Percentiles rank a stretch among this genome's conserved stretches.
Conservation (phyloP, 2,888 invertebrate genomes). For the Lithophane leautieri region DNA sequence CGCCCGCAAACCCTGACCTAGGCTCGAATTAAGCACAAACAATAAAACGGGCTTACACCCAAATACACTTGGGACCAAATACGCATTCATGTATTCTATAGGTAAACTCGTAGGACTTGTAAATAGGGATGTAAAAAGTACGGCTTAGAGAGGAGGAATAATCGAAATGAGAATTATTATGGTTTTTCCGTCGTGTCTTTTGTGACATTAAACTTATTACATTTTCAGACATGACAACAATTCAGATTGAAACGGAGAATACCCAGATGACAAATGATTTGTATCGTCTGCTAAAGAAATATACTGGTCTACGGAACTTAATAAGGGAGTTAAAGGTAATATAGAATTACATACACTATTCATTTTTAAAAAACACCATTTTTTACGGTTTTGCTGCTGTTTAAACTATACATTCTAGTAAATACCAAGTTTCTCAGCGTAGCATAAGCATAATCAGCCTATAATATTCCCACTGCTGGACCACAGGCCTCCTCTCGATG, state of each 20-base stretch:
- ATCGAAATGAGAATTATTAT: conserved; percentile 1
- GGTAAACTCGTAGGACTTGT: conserved; percentile 3
- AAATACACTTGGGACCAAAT: conserved; percentile 45
- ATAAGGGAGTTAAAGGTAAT: conserved; percentile 96
- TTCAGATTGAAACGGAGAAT: conserved; percentile 97
- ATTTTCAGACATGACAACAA: conserved; percentile 96
- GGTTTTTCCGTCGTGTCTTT: too few relatives aligned
- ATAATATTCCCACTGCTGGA: too few relatives aligned
- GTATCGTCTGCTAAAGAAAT: conserved; percentile 97
- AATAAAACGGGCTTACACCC: conserved; percentile 75
- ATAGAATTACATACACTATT: neutral
- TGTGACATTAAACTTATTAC: neutral
- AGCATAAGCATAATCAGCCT: too few relatives aligned
- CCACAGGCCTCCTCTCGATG: too few relatives aligned
- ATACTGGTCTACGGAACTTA: conserved; percentile 96
- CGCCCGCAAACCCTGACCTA: conserved; percentile 68
- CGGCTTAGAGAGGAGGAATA: neutral
- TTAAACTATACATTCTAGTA: neutral
- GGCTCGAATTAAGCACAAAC: conserved; percentile 75
- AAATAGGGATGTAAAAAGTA: conserved; percentile 22
- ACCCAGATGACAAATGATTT: conserved; percentile 98
- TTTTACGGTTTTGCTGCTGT: neutral
- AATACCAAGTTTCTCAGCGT: neutral
- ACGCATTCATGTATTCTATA: conserved; percentile 45
- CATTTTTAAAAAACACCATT: neutral